Conservation (phyloP, 2,888 invertebrate species). For the Lithodes maja region DNA sequence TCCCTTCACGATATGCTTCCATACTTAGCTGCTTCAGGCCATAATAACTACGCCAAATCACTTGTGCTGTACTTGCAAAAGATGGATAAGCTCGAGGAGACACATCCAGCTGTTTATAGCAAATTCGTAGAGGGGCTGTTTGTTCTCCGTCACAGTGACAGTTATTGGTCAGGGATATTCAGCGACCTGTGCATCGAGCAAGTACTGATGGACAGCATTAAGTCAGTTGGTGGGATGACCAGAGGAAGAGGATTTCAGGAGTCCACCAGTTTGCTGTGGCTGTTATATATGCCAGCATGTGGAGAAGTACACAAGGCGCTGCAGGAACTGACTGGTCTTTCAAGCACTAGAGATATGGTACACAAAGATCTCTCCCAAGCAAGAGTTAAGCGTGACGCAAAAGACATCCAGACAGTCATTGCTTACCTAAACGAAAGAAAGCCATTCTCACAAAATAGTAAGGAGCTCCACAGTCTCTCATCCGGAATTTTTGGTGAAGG, state of each 20-base stretch:
- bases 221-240: constrained; percentile 12
- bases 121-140: constrained; percentile 1
- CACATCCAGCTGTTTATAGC: neutral
- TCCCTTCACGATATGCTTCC: constrained; percentile 9
- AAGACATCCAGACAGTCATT: too few species aligned
- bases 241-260: constrained; percentile 22
- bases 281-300: constrained; percentile 4
- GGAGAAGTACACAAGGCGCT: constrained; percentile 16
- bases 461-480: too few species aligned
- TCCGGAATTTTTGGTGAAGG: too few species aligned
- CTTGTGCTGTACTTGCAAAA: constrained; percentile 11
- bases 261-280: constrained; percentile 23
- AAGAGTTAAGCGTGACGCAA: neutral
- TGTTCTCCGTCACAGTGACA: neutral
- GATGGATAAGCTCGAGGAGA: constrained; percentile 6
- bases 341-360: neutral
- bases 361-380: neutral
- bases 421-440: constrained; percentile 1
- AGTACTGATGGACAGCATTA: constrained; percentile 21
- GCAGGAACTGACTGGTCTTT: too few species aligned
- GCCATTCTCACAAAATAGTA: too few species aligned
- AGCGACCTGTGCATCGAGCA: constrained; percentile 25
- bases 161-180: constrained; percentile 7
- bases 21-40: constrained; percentile 4
- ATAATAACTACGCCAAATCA: constrained; percentile 8